phyloP scores from a whole-genome alignment of 1,140 invertebrate species.

The Pseudachorutes palmiensis region DNA sequence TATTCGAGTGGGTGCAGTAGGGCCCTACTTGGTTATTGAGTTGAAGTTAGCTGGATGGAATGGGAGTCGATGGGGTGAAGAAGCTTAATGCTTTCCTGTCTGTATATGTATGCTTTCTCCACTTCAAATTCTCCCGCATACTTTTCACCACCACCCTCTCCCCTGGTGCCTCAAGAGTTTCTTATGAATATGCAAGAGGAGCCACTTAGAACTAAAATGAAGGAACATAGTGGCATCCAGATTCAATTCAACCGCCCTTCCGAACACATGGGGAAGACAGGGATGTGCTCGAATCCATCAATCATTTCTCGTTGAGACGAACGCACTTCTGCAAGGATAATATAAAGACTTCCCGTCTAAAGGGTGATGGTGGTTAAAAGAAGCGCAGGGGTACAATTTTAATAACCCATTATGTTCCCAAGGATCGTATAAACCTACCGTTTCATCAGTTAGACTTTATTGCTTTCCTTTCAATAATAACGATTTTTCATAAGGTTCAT shows the following conservation, averaged over 20 bases:
- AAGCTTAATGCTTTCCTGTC: neutral
- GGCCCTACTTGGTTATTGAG: too few relatives aligned
- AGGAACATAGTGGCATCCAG: too few relatives aligned
- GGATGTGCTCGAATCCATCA: neutral
- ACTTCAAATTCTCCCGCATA: neutral
- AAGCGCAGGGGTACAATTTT: too few relatives aligned
- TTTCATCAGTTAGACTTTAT: neutral
- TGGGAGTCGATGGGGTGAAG: neutral
- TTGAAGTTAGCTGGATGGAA: too few relatives aligned
- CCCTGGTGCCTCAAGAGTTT: neutral
- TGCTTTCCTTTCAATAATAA: neutral
- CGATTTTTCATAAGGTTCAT: neutral
- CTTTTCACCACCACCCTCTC: neutral
- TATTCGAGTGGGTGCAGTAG: too few relatives aligned
- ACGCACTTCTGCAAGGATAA: too few relatives aligned
- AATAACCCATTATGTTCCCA: neutral
- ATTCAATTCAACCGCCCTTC: neutral
- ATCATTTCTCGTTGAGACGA: neutral
- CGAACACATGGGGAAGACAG: neutral
- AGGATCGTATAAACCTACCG: neutral
- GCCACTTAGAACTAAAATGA: neutral
- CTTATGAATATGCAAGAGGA: conserved; percentile 6
- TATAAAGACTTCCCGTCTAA: too few relatives aligned
- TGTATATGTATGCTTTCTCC: neutral
- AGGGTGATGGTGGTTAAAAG: too few relatives aligned